Evolutionary conservation across 1,140 invertebrate genomes (phyloP), one percentile per base, ranked within the genome.

Genomic region (Anoplolepis gracilipes): DNA sequence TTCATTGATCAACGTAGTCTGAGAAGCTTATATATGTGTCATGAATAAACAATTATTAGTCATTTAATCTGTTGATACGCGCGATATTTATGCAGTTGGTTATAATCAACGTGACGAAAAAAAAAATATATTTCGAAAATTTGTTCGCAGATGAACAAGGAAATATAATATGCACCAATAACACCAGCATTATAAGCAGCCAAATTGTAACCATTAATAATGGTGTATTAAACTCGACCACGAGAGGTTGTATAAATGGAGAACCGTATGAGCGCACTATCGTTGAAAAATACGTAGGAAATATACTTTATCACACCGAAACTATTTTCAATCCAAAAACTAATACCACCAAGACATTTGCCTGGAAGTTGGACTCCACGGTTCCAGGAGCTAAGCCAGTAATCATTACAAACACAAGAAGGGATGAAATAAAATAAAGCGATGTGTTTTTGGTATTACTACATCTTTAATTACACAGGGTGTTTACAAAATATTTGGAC

Each of bases 371-470:
- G 5, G 70, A 94, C 49, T 79, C 92, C 2, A 75, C 59, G 8
- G 75, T 90, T 46, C 87, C 90, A 2, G 78, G 85, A 2, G 87
- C 92, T 0, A 82, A 82, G 28, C 92, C 90, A 3, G 86, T 91
- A 28, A 87, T 75, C 10, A 30, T 87, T 33, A 46, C 55, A 7
- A 28, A 59, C 0, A 49, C 16, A 49, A 49, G 16, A 3, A 16
- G 3, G 13, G 42, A 49, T 49, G 2, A 59, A 13, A n/a, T n/a
- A n/a, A 25, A 3, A 11, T 70, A 70, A 81, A 30, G 25, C 11
- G 0, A 42, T n/a, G 7, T 39, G 7, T 49, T 11, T 36, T 30
- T 25, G 46, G 7, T 2, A 19, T 61, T 78, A 19, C 5, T 10
- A 36, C 8, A 49, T 13, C 2, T 2, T 25, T n/a, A n/a, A n/a